Evolutionary conservation across 2,113 vertebrate genomes (phyloP), one percentile per base, ranked within the genome.

Genomic region (Mandrillus leucophaeus): DNA sequence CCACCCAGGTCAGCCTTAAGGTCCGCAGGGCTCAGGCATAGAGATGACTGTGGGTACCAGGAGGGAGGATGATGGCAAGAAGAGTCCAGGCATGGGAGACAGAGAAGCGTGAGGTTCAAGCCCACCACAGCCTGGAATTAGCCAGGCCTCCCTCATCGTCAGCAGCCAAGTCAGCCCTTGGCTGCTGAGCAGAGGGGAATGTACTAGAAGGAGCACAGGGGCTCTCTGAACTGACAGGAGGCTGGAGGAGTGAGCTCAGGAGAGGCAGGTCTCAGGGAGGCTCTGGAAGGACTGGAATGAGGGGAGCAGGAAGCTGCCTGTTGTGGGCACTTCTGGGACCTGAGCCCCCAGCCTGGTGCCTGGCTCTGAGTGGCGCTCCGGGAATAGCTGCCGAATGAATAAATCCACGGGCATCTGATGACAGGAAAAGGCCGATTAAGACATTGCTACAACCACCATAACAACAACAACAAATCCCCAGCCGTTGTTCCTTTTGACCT

Each of bases 301-400:
- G n/a, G 76, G 66, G n/a, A 30, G 25, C 32, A 18, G 59, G 50
- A 40, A 81, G 38, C 4, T 1, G 30, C 18, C 64, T 3, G 22
- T 32, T 1, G 0, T 4, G 1, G 6, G 52, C 2, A 14, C 57
- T 17, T 8, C 45, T 68, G 90, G 17, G 40, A 30, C n/a, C 75
- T 13, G 3, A 48, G 38, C 11, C 38, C 40, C 55, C 38, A 23
- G 23, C 59, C 38, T 40, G 38, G 5, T 1, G 16, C 59, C 66
- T 23, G 8, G 64, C 27, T 52, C 82, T 43, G 20, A 40, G 14
- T 0, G 0, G 32, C 12, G 14, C 9, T 76, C 83, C 20, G 6
- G 2, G 59, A 18, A 40, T 6, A 50, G 50, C n/a, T 7, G 0
- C 64, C 0, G 1, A 52, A 3, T 8, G 80, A 88, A n/a, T 2